Conservation (phyloP, 2,113 vertebrate genomes). For the Fregetta grallaria region DNA sequence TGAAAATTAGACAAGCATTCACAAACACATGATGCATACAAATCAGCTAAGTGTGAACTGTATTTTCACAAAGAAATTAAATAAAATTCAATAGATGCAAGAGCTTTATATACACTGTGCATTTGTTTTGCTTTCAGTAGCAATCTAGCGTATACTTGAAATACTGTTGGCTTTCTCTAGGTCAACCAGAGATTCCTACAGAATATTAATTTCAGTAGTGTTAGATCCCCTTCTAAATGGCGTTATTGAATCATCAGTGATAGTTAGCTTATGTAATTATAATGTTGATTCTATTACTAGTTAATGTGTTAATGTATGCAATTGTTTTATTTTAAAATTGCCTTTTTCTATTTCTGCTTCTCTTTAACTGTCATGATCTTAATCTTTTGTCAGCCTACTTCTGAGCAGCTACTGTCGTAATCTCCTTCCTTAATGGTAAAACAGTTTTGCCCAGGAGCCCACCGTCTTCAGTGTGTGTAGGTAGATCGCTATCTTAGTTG, state of each 20-base stretch:
- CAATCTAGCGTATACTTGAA: background rate
- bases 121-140: background rate
- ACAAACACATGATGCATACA: background rate
- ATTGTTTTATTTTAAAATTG: background rate
- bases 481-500: rapidly evolving
- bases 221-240: background rate
- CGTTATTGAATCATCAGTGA: background rate
- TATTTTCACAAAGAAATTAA: slow-evolving; percentile 23
- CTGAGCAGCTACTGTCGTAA: background rate
- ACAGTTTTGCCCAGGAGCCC: background rate
- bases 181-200: background rate
- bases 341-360: background rate
- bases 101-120: background rate
- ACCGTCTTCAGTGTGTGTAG: background rate
- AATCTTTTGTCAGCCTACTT: background rate
- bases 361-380: background rate
- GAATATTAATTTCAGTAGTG: background rate
- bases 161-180: background rate
- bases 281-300: background rate
- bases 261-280: background rate
- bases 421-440: background rate
- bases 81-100: background rate
- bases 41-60: background rate
- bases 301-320: background rate
- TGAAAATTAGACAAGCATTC: slow-evolving; percentile 10